A percentile compares a stretch with the other conserved stretches of the same genome.
Conservation (phyloP, 2,113 vertebrate genomes). For the Cyanoliseus patagonus region DNA sequence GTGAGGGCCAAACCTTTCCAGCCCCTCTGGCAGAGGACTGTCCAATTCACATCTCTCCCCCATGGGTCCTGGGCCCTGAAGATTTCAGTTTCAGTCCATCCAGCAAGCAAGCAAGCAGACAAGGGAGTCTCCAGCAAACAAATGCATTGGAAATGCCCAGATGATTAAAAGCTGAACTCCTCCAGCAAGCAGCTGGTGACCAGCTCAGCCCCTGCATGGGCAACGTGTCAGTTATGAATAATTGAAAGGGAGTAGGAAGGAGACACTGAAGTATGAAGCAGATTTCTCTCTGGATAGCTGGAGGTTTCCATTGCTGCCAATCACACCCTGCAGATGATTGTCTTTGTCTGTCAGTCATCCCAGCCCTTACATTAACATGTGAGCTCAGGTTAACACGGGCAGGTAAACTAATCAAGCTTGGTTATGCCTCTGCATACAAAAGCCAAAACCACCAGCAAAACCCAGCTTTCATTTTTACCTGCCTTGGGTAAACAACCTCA, state of each 20-base stretch:
- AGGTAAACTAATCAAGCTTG: neutral
- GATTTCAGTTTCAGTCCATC: neutral
- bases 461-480: neutral
- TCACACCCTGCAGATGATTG: slow-evolving; percentile 19
- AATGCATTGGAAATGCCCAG: neutral
- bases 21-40: neutral
- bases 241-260: slow-evolving; percentile 70
- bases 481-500: neutral
- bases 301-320: slow-evolving; percentile 51
- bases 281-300: slow-evolving; percentile 54
- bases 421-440: neutral
- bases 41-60: neutral
- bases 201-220: slow-evolving; percentile 11
- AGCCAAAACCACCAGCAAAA: neutral
- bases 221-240: slow-evolving; percentile 64
- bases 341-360: neutral
- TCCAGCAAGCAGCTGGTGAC: slow-evolving; percentile 59
- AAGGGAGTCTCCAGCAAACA: slow-evolving; percentile 36
- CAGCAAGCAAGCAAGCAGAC: slow-evolving; percentile 15
- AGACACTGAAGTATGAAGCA: slow-evolving; percentile 57
- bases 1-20: neutral
- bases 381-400: neutral
- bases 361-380: neutral
- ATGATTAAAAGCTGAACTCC: slow-evolving; percentile 65
- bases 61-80: accelerated